Percentiles rank a stretch among this genome's conserved stretches.
These are phyloP conservation scores for Plagodis dolabraria DNA, from an alignment of 2,888 invertebrate species.

Conservation along the genomic window DNA sequence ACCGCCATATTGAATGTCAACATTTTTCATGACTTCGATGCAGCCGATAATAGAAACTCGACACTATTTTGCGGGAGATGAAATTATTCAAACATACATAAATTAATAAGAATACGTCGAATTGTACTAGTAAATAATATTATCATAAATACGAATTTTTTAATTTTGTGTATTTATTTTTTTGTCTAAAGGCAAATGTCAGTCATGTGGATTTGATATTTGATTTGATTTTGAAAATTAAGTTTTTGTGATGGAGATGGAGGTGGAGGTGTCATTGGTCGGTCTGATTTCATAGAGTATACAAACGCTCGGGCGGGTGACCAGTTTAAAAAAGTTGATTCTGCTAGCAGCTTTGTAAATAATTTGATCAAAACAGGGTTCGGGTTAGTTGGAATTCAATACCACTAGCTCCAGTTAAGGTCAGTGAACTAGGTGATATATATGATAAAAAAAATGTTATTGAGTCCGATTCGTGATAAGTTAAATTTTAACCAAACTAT, in stretches of 20 bases:
- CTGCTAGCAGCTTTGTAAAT: too few relatives aligned
- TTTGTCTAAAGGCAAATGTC: slow-evolving; percentile 71
- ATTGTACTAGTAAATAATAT: slow-evolving; percentile 32
- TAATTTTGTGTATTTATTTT: slow-evolving; percentile 77
- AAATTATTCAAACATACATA: slow-evolving; percentile 41
- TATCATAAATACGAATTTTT: slow-evolving; percentile 59
- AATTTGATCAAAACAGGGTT: too few relatives aligned
- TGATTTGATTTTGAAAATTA: not conserved
- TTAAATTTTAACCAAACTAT: too few relatives aligned
- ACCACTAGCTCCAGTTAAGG: too few relatives aligned
- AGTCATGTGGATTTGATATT: slow-evolving; percentile 60
- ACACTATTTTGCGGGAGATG: slow-evolving; percentile 44
- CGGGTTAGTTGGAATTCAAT: too few relatives aligned
- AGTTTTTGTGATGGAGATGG: too few relatives aligned
- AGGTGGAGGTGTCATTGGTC: not conserved
- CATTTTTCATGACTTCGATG: slow-evolving; percentile 75
- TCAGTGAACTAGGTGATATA: too few relatives aligned
- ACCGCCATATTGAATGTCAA: slow-evolving; percentile 97
- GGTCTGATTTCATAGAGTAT: not conserved
- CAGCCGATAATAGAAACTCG: slow-evolving; percentile 55
- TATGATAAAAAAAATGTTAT: too few relatives aligned
- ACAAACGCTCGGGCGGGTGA: too few relatives aligned
- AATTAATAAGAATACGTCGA: slow-evolving; percentile 39
- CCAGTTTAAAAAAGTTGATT: too few relatives aligned
- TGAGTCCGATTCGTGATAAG: too few relatives aligned